Evolutionary conservation across 2,797 vertebrate species (phyloP).

Genomic region (Gobionotothen gibberifrons): DNA sequence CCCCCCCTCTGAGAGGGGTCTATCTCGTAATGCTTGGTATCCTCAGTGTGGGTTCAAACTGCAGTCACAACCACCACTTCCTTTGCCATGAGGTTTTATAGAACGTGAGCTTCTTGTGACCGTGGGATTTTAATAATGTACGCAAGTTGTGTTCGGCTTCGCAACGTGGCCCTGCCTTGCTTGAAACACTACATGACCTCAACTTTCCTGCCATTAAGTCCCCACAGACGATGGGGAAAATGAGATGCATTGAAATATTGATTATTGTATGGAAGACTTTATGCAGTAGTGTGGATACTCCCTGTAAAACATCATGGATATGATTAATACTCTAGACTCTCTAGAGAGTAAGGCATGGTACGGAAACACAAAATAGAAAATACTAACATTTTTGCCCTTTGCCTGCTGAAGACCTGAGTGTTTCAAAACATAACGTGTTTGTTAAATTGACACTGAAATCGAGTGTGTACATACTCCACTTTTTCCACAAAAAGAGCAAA

Average conservation of each 20-base stretch:
- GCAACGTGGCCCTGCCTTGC: slow-evolving; percentile 51
- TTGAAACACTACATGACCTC: slow-evolving; percentile 67
- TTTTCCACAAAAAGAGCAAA: too few relatives aligned
- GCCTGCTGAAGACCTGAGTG: neutral
- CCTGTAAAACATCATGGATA: slow-evolving; percentile 13
- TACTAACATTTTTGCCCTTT: neutral
- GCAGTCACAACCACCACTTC: slow-evolving; percentile 61
- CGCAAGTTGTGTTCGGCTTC: slow-evolving; percentile 55
- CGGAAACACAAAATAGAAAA: neutral
- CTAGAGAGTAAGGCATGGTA: neutral
- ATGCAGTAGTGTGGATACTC: slow-evolving; percentile 20
- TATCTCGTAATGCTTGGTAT: slow-evolving; percentile 61
- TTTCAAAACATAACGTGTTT: neutral
- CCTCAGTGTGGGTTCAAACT: slow-evolving; percentile 70
- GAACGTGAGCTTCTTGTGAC: slow-evolving; percentile 64
- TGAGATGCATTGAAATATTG: slow-evolving; percentile 73
- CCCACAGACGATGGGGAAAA: slow-evolving; percentile 51
- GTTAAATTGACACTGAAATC: neutral
- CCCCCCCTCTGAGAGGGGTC: slow-evolving; percentile 23
- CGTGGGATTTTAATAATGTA: slow-evolving; percentile 76
- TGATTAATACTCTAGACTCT: neutral
- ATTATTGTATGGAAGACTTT: slow-evolving; percentile 49
- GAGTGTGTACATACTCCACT: too few relatives aligned
- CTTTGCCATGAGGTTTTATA: slow-evolving; percentile 53
- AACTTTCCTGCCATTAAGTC: slow-evolving; percentile 63